Evolutionary conservation across 1,140 invertebrate species (phyloP), one percentile per base, ranked within the genome.

Genomic region (Drosophila aff.): DNA sequence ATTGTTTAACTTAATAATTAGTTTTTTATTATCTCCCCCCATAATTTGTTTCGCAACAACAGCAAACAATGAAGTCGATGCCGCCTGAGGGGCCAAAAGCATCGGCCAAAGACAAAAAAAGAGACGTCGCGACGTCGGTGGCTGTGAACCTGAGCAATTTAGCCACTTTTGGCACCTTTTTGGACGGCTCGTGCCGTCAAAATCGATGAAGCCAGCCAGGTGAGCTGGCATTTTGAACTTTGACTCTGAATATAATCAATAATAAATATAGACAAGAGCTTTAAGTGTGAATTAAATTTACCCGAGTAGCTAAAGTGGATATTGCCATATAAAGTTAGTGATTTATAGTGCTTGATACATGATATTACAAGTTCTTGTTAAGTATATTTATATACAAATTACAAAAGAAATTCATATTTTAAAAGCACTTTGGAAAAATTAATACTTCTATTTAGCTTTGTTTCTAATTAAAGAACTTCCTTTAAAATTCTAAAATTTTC

Each of bases 1-100:
- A 79, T 90, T 90, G 69, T 89, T 89, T 90, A 89, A 89, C 85
- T 90, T 79, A 73, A 82, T 84, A 90, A 89, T 89, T 90, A 84
- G 78, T 69, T 81, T 84, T 89, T 90, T 79, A 78, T 78, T 58
- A 68, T 73, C 59, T 57, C 65, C 76, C 52, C 66, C 50, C 40
- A 68, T 77, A 69, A 77, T 77, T 77, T 57, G 57, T 52, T 68
- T 61, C 49, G 67, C 64, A 74, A 58, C 64, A 89, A 73, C 63
- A 80, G 46, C 33, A 40, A 66, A 74, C 55, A 67, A 78, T 79
- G 71, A 59, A 60, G 76, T 79, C 82, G 64, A 81, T 86, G 26
- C 57, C 62, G 36, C 65, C 72, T 31, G 52, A 46, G 64, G 63
- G 74, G 68, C 82, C 50, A 85, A 73, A 74, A 52, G 57, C 66